phyloP scores from a whole-genome alignment of 2,888 invertebrate genomes.

The Gasteruption jaculator region DNA sequence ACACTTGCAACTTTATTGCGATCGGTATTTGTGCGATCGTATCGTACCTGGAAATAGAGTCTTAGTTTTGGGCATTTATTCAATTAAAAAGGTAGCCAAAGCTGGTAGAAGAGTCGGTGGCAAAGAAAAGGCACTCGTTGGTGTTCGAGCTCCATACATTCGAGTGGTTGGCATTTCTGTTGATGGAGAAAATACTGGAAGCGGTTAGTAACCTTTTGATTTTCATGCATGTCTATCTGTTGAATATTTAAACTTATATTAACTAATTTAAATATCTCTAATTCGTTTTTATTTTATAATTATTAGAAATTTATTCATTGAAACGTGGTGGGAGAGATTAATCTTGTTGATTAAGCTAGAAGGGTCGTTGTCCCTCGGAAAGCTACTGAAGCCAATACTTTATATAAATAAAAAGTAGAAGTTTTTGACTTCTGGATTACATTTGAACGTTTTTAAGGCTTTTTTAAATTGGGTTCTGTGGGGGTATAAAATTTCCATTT shows the following conservation, averaged over 20 bases:
- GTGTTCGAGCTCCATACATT: slow-evolving; percentile 91
- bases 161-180: slow-evolving; percentile 89
- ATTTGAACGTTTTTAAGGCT: no score
- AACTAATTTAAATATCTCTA: no score
- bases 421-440: no score
- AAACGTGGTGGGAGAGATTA: no score
- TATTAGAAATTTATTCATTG: no score
- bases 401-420: slow-evolving; percentile 1
- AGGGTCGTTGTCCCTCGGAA: no score
- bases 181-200: slow-evolving; percentile 74
- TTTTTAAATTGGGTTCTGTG: no score
- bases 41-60: slow-evolving; percentile 96
- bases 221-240: slow-evolving; percentile 56
- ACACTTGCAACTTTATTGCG: slow-evolving; percentile 91
- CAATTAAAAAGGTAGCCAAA: slow-evolving; percentile 83
- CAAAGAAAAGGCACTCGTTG: slow-evolving; percentile 76
- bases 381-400: no score
- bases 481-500: no score
- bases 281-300: no score
- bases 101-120: slow-evolving; percentile 62
- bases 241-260: no score
- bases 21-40: slow-evolving; percentile 88
- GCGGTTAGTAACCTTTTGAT: slow-evolving; percentile 57
- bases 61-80: slow-evolving; percentile 90
- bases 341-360: no score